These are phyloP conservation scores for Boleophthalmus pectinirostris DNA, from an alignment of 2,113 vertebrate genomes.

Conservation along the genomic window DNA sequence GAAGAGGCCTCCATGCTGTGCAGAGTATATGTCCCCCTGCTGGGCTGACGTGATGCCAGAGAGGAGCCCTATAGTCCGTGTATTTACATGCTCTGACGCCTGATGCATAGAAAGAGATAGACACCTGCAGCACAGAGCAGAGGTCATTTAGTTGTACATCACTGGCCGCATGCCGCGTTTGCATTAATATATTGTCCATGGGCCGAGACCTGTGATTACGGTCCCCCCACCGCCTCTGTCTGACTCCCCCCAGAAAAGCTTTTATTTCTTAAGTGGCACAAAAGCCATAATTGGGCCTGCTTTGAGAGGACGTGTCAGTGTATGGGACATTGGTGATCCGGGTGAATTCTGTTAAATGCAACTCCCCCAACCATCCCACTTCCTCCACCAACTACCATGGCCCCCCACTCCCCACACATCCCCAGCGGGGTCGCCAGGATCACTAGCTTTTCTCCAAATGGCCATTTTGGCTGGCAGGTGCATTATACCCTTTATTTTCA, in stretches of 20 bases:
- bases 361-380: constrained; percentile 37
- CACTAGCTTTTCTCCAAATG: constrained; percentile 99
- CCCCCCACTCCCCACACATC: constrained; percentile 50
- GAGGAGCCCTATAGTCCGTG: constrained; percentile 5
- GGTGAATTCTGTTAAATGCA: constrained; percentile 98
- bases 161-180: constrained; percentile 77
- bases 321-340: constrained; percentile 95
- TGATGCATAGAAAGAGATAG: constrained; percentile 42
- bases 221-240: constrained; percentile 25
- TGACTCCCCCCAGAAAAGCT: constrained; percentile 83
- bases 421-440: constrained; percentile 99
- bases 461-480: constrained; percentile 99
- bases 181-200: constrained; percentile 83
- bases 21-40: not conserved
- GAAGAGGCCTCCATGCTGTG: constrained; percentile 6
- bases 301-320: constrained; percentile 98
- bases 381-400: constrained; percentile 31
- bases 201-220: constrained; percentile 88
- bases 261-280: constrained; percentile 98
- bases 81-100: constrained; percentile 39
- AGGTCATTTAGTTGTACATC: constrained; percentile 72
- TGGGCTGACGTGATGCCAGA: constrained; percentile 25
- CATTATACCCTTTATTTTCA: constrained; percentile 99
- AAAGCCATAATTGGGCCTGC: constrained; percentile 98
- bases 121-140: constrained; percentile 73